A percentile compares a stretch with the other conserved stretches of the same genome.
Evolutionary conservation across 1,140 invertebrate species (phyloP).

Genomic region (Sweltsa coloradensis): DNA sequence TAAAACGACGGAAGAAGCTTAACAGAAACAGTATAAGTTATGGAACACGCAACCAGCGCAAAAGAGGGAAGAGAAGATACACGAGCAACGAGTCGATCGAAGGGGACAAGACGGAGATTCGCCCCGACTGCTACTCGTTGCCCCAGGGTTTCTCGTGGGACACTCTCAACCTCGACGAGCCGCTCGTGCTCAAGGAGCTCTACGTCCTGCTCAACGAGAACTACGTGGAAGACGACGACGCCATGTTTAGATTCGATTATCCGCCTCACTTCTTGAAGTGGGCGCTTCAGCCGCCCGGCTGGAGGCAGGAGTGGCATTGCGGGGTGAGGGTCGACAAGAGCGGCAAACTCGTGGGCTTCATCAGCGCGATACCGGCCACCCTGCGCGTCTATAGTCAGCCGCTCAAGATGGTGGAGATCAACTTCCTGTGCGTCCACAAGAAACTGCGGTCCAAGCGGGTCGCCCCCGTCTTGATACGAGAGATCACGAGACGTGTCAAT

Average conservation of each 20-base stretch:
- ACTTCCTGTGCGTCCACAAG: conserved; percentile 99
- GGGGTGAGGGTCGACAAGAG: conserved; percentile 90
- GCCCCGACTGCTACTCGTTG: conserved; percentile 82
- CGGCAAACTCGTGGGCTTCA: conserved; percentile 91
- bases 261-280: conserved; percentile 93
- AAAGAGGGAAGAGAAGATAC: conserved; percentile 79
- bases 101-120: conserved; percentile 70
- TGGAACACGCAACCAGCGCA: conserved; percentile 99
- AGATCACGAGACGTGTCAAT: conserved; percentile 97
- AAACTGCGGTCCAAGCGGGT: conserved; percentile 94
- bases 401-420: conserved; percentile 96
- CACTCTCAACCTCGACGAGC: conserved; percentile 83
- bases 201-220: conserved; percentile 96
- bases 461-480: conserved; percentile 93
- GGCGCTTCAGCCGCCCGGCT: conserved; percentile 97
- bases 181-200: conserved; percentile 79
- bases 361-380: conserved; percentile 90
- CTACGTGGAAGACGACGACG: conserved; percentile 99
- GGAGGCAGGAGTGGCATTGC: conserved; percentile 91
- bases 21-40: conserved; percentile 84
- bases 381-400: conserved; percentile 82
- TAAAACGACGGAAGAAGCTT: conserved; percentile 61
- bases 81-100: conserved; percentile 81
- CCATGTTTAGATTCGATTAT: conserved; percentile 99
- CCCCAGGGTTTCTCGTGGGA: conserved; percentile 95